Conservation (phyloP, 2,113 vertebrate genomes). For the Paramisgurnus dabryanus region DNA sequence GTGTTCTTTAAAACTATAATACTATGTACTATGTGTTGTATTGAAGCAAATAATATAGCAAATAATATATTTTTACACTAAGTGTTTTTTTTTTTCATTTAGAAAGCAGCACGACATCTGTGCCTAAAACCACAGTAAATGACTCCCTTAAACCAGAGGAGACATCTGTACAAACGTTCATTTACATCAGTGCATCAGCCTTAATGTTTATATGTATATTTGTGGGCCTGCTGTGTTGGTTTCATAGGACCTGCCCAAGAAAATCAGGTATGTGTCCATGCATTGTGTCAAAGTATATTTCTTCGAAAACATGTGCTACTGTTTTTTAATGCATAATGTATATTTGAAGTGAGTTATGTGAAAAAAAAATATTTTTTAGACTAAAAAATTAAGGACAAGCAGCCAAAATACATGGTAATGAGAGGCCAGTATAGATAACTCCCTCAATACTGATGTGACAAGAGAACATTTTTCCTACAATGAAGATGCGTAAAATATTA, state of each 20-base stretch:
- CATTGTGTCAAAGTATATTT: no score
- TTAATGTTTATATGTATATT: conserved; percentile 17
- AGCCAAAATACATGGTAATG: no score
- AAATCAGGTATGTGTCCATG: conserved; percentile 40
- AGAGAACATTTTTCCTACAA: no score
- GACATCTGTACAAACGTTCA: neutral
- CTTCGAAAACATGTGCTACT: no score
- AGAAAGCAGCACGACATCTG: neutral
- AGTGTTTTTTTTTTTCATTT: neutral
- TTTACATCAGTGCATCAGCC: neutral
- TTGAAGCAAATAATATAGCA: neutral
- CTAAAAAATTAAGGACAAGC: no score
- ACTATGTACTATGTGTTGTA: neutral
- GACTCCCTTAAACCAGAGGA: neutral
- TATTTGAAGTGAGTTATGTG: no score
- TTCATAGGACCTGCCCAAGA: conserved; percentile 35
- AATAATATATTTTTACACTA: neutral
- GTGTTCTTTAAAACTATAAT: neutral
- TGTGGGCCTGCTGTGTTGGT: conserved; percentile 32
- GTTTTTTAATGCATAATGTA: no score
- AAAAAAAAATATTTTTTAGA: no score
- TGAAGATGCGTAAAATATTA: no score
- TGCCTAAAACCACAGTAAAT: neutral
- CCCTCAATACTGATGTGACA: no score
- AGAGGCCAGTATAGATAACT: no score